Base-by-base conservation (phyloP, 2,888 invertebrate species). In the Litoditis marina region DNA sequence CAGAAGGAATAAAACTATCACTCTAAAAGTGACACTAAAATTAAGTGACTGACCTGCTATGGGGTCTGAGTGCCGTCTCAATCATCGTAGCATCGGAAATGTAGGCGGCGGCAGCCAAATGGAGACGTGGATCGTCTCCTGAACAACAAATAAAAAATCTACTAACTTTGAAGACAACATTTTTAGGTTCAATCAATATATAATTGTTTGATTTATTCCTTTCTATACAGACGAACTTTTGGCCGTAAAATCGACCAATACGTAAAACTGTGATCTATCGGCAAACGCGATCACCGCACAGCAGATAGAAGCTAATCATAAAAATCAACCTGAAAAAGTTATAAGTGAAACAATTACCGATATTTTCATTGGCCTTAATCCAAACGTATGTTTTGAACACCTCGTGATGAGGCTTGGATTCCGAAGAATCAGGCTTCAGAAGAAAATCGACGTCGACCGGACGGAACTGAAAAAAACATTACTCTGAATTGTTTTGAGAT, bases 41-140 rank as follows among this genome's bases (percentile, higher is more conserved):
- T 19, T 47, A 27, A 16, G n/a, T 49, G 13, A 27, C 64, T 49
- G 25, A 74, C 74, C 69, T 63, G 25, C 70, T 67, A 31, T 72
- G 72, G 8, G 74, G 72, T 49, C 74, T 63, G 55, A 74, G 58
- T 0, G 74, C 74, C 0, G 74, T 74, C 53, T 74, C 72, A 58
- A 74, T 72, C 69, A 74, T 73, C 8, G 72, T 73, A 22, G 67
- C 66, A 70, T 85, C 85, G 0, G 84, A 83, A 70, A 85, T 82
- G 71, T 84, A 85, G 13, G 83, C 84, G 3, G 84, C 84, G 11
- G 83, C 83, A 63, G 84, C 84, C 61, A 84, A 81, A 68, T 85
- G 84, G 27, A 84, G 68, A 53, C 84, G 81, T 27, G 76, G 71
- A 63, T 84, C 82, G 47, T 81, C 78, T 39, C 83, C 84, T 70